Evolutionary conservation across 2,888 invertebrate genomes (phyloP), one percentile per base, ranked within the genome.

Genomic region (Amblyjoppa fuscipennis): DNA sequence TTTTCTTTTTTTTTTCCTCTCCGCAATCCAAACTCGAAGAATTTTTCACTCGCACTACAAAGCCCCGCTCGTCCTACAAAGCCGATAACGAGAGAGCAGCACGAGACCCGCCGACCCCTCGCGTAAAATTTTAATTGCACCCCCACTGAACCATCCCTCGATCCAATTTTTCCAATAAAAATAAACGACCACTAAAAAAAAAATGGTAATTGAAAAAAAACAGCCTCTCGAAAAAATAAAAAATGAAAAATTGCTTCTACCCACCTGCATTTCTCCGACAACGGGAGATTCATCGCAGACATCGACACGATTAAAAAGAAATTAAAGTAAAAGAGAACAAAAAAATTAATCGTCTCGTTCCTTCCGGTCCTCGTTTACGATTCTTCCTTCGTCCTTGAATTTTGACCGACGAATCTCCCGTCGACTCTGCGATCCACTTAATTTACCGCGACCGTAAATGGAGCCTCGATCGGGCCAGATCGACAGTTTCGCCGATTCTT

Each of bases 221-320:
- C 31, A 6, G 13, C 25, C 16, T 7, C 5, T 41, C 13, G 25
- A 13, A 71, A 82, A 49, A 78, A 38, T 31, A 20, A 61, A 38
- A 34, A 77, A 79, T 73, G n/a, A 86, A 61, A 11, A 41, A 51
- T 53, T 1, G 9, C 45, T 16, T 34, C 7, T 5, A 90, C 92
- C 87, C 86, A 93, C 93, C 93, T 93, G 93, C 93, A 93, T 93
- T 89, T 91, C 91, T 91, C 90, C 87, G 84, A 77, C 87, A 88
- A 77, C 86, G 90, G 41, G 77, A 82, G 87, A 91, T 88, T 90
- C 93, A 93, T 93, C 92, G 91, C 91, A 91, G 89, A 88, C 89
- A 86, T 89, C 87, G 89, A 89, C 90, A 88, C 89, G 85, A 83
- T 79, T 78, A 64, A 71, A 77, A 70, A 64, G 13, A 31, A 64